phyloP scores from a whole-genome alignment of 2,113 vertebrate species.

The Callopanchax toddi region DNA sequence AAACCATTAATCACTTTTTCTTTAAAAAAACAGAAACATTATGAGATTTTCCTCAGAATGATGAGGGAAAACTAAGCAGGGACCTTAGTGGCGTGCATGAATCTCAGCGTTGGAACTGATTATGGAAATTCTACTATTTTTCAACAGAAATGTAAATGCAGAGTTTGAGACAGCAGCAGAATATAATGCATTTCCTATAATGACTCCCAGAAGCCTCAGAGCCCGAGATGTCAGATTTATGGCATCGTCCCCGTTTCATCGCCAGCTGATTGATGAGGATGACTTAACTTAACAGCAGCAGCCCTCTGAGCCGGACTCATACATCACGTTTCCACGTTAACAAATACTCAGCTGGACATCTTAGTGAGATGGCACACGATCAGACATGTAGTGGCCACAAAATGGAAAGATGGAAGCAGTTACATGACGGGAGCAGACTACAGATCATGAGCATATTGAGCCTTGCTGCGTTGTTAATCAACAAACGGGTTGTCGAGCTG shows the following conservation, averaged over 20 bases:
- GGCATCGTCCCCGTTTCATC: slow-evolving; percentile 34
- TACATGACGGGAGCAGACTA: slow-evolving; percentile 44
- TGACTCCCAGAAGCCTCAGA: slow-evolving; percentile 55
- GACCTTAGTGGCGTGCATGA: slow-evolving; percentile 11
- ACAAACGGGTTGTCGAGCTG: slow-evolving; percentile 7
- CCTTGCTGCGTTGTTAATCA: slow-evolving; percentile 30
- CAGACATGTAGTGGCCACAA: slow-evolving; percentile 24
- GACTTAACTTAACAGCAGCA: slow-evolving; percentile 23
- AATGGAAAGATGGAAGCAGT: slow-evolving; percentile 53
- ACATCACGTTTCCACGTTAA: slow-evolving; percentile 48
- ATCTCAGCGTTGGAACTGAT: slow-evolving; percentile 39
- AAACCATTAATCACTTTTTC: not conserved
- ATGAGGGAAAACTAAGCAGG: slow-evolving; percentile 8
- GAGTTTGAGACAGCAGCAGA: slow-evolving; percentile 45
- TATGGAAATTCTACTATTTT: slow-evolving; percentile 51
- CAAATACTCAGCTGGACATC: slow-evolving; percentile 45
- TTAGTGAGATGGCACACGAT: slow-evolving; percentile 24
- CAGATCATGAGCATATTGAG: slow-evolving; percentile 29
- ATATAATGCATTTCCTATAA: slow-evolving; percentile 61
- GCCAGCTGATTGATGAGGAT: slow-evolving; percentile 52
- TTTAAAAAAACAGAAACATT: not conserved
- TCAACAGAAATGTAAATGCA: slow-evolving; percentile 57
- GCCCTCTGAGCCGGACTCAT: slow-evolving; percentile 21
- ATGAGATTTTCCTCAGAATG: slow-evolving; percentile 1
- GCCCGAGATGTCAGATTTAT: slow-evolving; percentile 56